Evolutionary conservation across 2,888 invertebrate species (phyloP).

Genomic region (Eristalinus aeneus): DNA sequence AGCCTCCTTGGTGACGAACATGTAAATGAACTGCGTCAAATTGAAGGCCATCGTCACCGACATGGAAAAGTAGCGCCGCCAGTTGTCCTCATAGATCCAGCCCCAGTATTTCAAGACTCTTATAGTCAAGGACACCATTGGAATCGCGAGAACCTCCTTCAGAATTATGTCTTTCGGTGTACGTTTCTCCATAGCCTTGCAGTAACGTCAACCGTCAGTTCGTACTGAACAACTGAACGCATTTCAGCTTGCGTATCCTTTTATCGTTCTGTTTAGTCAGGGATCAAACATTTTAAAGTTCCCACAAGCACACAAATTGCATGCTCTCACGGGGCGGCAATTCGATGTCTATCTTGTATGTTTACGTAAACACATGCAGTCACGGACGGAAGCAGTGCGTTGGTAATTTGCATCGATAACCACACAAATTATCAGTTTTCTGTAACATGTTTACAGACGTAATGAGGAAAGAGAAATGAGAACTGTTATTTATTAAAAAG

Average conservation of each 20-base stretch:
- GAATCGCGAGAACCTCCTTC: constrained; percentile 72
- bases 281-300: neutral
- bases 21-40: constrained; percentile 76
- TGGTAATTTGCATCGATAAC: neutral
- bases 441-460: neutral
- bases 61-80: constrained; percentile 75
- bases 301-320: neutral
- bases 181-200: neutral
- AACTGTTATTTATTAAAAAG: neutral
- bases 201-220: neutral
- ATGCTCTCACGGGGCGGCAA: neutral
- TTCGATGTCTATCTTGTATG: neutral
- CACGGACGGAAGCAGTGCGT: neutral
- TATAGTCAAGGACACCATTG: constrained; percentile 76
- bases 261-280: neutral
- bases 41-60: constrained; percentile 73
- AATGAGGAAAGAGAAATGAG: neutral
- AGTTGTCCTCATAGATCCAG: constrained; percentile 75
- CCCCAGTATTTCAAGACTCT: constrained; percentile 76
- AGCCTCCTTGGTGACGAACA: constrained; percentile 75
- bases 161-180: constrained; percentile 12
- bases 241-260: neutral
- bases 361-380: neutral
- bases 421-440: neutral
- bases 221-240: neutral